A percentile compares a stretch with the other conserved stretches of the same genome.
These are phyloP conservation scores for Psococerastis gibbosa DNA, from an alignment of 2,888 invertebrate species.

Conservation along the genomic window DNA sequence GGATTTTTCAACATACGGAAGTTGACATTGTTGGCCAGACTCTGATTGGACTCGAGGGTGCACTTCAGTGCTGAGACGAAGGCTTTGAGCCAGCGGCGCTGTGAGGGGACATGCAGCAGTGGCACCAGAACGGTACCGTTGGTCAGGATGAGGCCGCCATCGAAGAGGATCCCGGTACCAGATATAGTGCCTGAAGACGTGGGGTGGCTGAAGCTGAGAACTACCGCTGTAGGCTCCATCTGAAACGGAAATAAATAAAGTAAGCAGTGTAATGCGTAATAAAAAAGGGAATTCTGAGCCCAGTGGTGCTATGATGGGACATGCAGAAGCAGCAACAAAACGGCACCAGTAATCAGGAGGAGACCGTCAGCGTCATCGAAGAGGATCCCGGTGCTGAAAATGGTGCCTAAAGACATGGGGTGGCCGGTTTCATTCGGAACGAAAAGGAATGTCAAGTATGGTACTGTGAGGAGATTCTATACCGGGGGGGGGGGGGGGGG, in stretches of 20 bases:
- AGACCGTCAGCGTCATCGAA: slow-evolving; percentile 33
- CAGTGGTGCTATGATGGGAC: background rate
- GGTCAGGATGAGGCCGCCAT: slow-evolving; percentile 32
- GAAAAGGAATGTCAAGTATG: too few species aligned
- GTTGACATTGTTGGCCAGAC: background rate
- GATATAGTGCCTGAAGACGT: slow-evolving; percentile 27
- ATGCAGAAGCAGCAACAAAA: slow-evolving; percentile 28
- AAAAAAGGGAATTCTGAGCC: too few species aligned
- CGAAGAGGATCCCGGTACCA: slow-evolving; percentile 33
- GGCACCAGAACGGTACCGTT: slow-evolving; percentile 33
- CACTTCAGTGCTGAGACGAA: background rate
- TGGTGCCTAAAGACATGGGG: slow-evolving; percentile 23
- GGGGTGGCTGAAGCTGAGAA: slow-evolving; percentile 30
- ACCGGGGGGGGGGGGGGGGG: too few species aligned
- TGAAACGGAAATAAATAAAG: background rate
- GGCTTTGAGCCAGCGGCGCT: background rate
- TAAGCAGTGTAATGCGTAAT: background rate
- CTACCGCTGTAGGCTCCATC: slow-evolving; percentile 31
- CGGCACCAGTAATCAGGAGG: slow-evolving; percentile 34
- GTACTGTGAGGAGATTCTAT: too few species aligned
- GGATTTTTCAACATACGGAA: slow-evolving; percentile 6
- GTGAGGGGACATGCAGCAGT: slow-evolving; percentile 21
- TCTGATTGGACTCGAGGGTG: background rate
- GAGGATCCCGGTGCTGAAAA: slow-evolving; percentile 32
- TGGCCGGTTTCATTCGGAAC: slow-evolving; percentile 28